These are phyloP conservation scores for Apostichopus leukothele DNA, from an alignment of 53 echinoderm and acorn worm genomes.

Conservation along the genomic window DNA sequence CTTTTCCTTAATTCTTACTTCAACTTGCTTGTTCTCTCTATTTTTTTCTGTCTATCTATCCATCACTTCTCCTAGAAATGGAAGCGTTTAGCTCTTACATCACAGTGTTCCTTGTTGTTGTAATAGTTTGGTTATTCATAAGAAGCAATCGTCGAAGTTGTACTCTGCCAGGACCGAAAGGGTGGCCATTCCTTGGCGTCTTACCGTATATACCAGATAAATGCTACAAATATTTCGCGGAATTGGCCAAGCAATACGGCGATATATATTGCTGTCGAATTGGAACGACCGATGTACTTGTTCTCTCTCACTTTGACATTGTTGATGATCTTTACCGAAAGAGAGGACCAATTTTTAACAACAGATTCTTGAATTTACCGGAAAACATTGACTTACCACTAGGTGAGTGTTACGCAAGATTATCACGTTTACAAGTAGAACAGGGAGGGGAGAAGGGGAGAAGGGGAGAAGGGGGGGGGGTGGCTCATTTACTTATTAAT, in stretches of 20 bases:
- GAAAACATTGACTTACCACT: background rate
- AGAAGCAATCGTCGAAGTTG: background rate
- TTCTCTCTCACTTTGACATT: background rate
- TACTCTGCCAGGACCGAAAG: constrained; percentile 13
- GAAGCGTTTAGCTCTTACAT: background rate
- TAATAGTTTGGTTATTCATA: background rate
- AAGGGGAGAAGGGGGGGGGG: too few relatives aligned
- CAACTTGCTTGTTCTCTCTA: too few relatives aligned
- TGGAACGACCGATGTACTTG: background rate
- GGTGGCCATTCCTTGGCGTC: constrained; percentile 11
- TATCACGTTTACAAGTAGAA: too few relatives aligned
- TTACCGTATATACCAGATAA: background rate
- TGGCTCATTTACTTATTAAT: too few relatives aligned
- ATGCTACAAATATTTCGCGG: background rate
- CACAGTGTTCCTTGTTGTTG: background rate
- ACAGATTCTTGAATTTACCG: constrained; percentile 10
- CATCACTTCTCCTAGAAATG: too few relatives aligned
- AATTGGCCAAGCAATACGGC: constrained; percentile 5
- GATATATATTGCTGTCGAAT: background rate
- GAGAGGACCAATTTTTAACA: background rate
- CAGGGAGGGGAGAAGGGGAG: too few relatives aligned
- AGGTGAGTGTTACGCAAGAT: background rate
- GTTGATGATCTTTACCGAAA: constrained; percentile 13
- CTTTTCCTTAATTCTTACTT: too few relatives aligned
- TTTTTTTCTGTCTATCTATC: too few relatives aligned